Base-by-base conservation (phyloP, 1,140 invertebrate species). In the Drosophila albomicans region DNA sequence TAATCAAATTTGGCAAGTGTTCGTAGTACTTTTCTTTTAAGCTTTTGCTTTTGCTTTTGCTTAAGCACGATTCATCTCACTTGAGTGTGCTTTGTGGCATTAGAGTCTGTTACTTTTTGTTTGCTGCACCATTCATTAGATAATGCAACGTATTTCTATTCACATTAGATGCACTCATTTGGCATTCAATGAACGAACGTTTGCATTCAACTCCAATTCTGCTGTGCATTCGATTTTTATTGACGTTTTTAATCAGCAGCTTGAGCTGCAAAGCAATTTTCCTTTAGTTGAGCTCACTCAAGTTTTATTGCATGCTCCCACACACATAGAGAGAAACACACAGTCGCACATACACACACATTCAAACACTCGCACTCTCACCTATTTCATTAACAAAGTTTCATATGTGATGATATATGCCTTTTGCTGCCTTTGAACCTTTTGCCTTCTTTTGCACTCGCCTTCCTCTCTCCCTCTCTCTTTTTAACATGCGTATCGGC, bases 331-430 rank as follows among this genome's bases (percentile, higher is more conserved):
- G 20, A 25, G 20, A 25, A 32, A 45, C 20, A 35, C 13, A 63
- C 28, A 52, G 20, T n/a, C 30, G 1, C 3, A 32, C 7, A 43
- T 25, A 16, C 6, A 16, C 64, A 30, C 38, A 54, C 38, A 49
- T 25, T 3, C 16, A 15, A 16, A 10, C 58, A 25, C 20, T 25
- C 0, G 43, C 48, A 66, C 82, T 71, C 77, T 79, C 78, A 89
- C 81, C 78, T 89, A 76, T 87, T 87, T 87, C 84, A 87, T 89
- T 89, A 85, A 89, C 85, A 89, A 89, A 90, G 85, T 90, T 89
- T 85, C 85, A 85, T 80, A 79, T 79, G 58, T 88, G 85, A 89
- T 85, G 85, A 90, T 89, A 68, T 73, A 74, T 68, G 69, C 69
- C 69, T 71, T 76, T 76, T 72, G 69, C 67, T 72, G 74, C 62